Conservation (phyloP, 2,888 invertebrate species). For the Rambutsinella grinnellia region DNA sequence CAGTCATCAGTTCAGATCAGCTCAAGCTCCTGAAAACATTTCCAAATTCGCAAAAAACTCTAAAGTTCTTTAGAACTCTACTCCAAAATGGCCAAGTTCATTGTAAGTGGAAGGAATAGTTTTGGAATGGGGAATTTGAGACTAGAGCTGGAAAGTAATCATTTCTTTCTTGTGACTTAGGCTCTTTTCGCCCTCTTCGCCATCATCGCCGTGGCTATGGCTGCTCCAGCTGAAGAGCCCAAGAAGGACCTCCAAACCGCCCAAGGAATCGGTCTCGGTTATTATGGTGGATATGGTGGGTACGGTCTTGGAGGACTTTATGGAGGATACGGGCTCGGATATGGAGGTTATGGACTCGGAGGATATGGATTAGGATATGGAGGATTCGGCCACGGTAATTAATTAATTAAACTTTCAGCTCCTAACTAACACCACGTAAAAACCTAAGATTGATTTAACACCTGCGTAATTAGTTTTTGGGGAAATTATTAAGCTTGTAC, state of each 20-base stretch:
- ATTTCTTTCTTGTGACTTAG: conserved; percentile 29
- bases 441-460: not conserved
- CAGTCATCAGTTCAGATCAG: conserved; percentile 51
- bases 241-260: conserved; percentile 61
- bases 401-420: conserved; percentile 5
- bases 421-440: not conserved
- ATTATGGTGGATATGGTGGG: conserved; percentile 29
- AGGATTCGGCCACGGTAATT: conserved; percentile 34
- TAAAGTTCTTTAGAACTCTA: conserved; percentile 30
- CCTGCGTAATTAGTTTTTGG: too few relatives aligned
- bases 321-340: conserved; percentile 45
- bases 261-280: conserved; percentile 46
- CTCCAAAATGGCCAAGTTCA: conserved; percentile 58
- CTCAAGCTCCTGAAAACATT: conserved; percentile 50
- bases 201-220: conserved; percentile 56
- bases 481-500: too few relatives aligned
- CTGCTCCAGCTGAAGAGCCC: conserved; percentile 55
- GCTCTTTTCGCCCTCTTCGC: conserved; percentile 58
- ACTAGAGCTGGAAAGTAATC: not conserved
- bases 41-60: conserved; percentile 11
- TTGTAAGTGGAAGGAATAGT: conserved; percentile 51
- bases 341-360: conserved; percentile 26
- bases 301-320: conserved; percentile 30
- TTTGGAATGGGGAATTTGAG: not conserved
- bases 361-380: conserved; percentile 40